Base-by-base conservation (phyloP, 2,797 vertebrate species). In the Lacerta bilineata region DNA sequence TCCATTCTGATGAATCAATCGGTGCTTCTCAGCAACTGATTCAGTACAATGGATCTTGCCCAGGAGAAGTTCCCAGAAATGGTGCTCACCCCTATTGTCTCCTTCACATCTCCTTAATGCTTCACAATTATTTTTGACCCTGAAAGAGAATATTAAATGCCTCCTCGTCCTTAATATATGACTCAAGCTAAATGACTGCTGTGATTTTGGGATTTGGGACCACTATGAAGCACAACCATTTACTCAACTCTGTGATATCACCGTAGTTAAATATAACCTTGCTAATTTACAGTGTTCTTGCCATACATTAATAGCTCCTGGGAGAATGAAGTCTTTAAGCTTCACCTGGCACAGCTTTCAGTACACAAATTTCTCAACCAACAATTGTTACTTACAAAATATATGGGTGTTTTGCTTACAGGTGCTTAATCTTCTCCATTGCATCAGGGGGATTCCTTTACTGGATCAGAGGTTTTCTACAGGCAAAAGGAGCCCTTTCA, bases 161-260 rank as follows among this genome's bases (percentile, higher is more conserved):
- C 83, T 89, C 72, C 88, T 91, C 90, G 84, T 41, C 43, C 46
- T 94, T 95, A 92, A 88, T 94, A 86, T 95, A 17, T 91, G 88
- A 84, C 33, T 92, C 79, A 88, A 71, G 39, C 41, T 95, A 94
- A 91, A 94, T 89, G 87, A 94, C 74, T 84, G 84, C 68, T 93
- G 94, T 95, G 89, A 89, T 94, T 91, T 94, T 83, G 85, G 80
- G 5, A 85, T 93, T 94, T 90, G 79, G 46, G 85, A 88, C 78
- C 80, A 50, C 91, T 92, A 86, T 79, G 36, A 91, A 94, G 15
- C 74, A 80, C 87, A 89, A 69, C 68, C 84, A 78, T 91, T 94
- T 86, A 90, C 75, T 79, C 50, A 87, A 55, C 66, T 88, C 85
- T 76, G 29, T 94, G 90, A 93, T 91, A 92, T 92, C 87, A 92